Evolutionary conservation across 2,888 invertebrate species (phyloP).

Genomic region (Blera fallax): DNA sequence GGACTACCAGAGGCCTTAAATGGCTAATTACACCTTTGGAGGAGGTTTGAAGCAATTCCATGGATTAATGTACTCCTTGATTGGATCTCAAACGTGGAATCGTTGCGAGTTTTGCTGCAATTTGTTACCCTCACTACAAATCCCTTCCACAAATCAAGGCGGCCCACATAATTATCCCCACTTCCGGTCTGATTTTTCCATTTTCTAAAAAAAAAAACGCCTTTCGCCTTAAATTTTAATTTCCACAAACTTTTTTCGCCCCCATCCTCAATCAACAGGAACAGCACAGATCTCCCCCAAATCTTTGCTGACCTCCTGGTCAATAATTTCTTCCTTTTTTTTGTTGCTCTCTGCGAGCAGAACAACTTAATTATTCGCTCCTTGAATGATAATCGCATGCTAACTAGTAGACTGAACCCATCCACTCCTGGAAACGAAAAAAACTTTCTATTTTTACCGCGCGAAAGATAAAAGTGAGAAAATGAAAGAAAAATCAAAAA

Average conservation of each 20-base stretch:
- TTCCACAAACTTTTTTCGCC: not conserved
- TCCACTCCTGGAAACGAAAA: conserved; percentile 24
- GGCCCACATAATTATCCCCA: conserved; percentile 1
- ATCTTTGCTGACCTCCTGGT: conserved; percentile 5
- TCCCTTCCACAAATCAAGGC: not conserved
- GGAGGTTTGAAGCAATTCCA: not conserved
- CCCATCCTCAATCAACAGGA: not conserved
- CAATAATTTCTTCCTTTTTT: not conserved
- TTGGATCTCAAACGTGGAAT: not conserved
- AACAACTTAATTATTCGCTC: conserved; percentile 48
- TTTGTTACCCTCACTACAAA: not conserved
- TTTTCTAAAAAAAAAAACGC: conserved; percentile 2
- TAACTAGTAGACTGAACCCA: conserved; percentile 15
- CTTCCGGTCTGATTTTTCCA: conserved; percentile 30
- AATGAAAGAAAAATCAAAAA: not conserved
- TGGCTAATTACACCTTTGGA: not conserved
- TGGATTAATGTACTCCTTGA: not conserved
- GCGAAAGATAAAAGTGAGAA: not conserved
- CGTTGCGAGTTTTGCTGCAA: not conserved
- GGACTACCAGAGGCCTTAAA: not conserved
- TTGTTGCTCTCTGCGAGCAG: not conserved
- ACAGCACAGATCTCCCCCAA: not conserved
- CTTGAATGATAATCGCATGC: conserved; percentile 31
- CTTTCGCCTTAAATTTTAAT: not conserved
- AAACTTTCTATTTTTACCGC: not conserved